Base-by-base conservation (phyloP, 2,113 vertebrate genomes). In the Odobenus rosmarus region DNA sequence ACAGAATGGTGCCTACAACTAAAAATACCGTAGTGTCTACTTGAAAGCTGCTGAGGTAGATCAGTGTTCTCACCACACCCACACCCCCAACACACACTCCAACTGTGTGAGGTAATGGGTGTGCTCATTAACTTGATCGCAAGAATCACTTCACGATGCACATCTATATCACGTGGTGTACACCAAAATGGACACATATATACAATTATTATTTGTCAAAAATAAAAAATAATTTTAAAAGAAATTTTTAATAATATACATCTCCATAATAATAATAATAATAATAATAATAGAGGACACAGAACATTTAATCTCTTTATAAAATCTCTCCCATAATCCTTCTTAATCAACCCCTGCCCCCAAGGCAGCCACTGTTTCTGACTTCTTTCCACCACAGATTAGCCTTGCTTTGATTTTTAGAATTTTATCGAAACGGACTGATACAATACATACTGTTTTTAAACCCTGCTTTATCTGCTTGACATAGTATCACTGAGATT, bases 61-160 rank as follows among this genome's bases (percentile, higher is more conserved):
- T n/a, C 24, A 1, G 7, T 16, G 42, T 28, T 11, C 39, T 28
- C 5, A 14, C 39, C 12, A 4, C 72, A 21, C 64, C 15, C 31
- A 1, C 18, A 71, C 8, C n/a, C 69, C n/a, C 26, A 8, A 59
- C 21, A 62, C 57, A 31, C n/a, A 2, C 1, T n/a, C n/a, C 69
- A 24, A 11, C 21, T 10, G 19, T 3, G 36, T 4, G 19, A 5
- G 69, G 24, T 3, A 13, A 46, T 13, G 5, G 5, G 1, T 24
- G 7, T 8, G 14, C 13, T 15, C 6, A 14, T 46, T 26, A 8
- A 14, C 7, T 23, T 3, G 39, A 46, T 13, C 0, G 24, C 24
- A 0, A 39, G 1, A 7, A 82, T 28, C 80, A 15, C n/a, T 24
- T 81, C n/a, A 26, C 4, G 18, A 12, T 0, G 10, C 31, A 80